A percentile compares a stretch with the other conserved stretches of the same genome.
Evolutionary conservation across 1,140 invertebrate genomes (phyloP).

Genomic region (Brachionus calyciflorus): DNA sequence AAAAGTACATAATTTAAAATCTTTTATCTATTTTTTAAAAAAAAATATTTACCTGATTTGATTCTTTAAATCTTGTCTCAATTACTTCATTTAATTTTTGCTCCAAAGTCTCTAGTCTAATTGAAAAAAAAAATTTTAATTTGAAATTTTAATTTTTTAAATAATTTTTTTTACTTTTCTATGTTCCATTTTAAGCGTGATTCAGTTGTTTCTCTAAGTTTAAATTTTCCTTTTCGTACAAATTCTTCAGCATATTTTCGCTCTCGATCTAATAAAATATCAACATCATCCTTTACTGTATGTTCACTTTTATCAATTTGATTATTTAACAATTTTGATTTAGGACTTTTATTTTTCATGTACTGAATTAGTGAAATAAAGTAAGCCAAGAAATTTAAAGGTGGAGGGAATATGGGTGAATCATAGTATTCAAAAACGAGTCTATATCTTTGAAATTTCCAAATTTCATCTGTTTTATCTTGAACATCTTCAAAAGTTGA

Average conservation of each 20-base stretch:
- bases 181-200: constrained; percentile 33
- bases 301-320: not conserved
- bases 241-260: constrained; percentile 44
- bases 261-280: constrained; percentile 37
- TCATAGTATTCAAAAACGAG: constrained; percentile 46
- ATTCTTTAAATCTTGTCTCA: constrained; percentile 38
- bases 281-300: constrained; percentile 36
- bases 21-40: not conserved
- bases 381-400: constrained; percentile 41
- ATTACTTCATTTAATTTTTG: constrained; percentile 46
- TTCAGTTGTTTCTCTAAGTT: constrained; percentile 35
- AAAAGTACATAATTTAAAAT: not conserved
- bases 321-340: not conserved
- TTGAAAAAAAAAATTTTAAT: not conserved
- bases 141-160: no score
- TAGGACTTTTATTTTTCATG: constrained; percentile 53
- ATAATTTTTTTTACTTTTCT: no score
- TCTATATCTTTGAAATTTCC: constrained; percentile 40
- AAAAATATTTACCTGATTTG: constrained; percentile 31
- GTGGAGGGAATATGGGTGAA: constrained; percentile 45
- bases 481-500: constrained; percentile 46
- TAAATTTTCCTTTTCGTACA: constrained; percentile 38
- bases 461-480: constrained; percentile 38
- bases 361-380: constrained; percentile 72
- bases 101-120: constrained; percentile 35